phyloP scores from a whole-genome alignment of 2,888 invertebrate genomes.

The Orthosia incerta region DNA sequence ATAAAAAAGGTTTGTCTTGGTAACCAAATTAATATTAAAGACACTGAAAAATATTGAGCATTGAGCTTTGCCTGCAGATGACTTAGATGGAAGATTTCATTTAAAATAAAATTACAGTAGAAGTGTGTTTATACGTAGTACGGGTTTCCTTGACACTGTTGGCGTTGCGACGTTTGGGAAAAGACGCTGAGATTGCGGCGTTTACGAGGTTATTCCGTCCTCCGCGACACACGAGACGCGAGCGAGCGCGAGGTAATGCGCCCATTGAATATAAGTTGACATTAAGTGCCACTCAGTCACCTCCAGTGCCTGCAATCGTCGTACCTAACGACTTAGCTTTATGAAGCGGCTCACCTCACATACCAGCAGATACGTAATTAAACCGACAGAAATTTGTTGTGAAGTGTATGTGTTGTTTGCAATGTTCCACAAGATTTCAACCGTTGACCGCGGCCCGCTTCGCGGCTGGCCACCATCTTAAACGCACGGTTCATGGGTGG shows the following conservation, averaged over 20 bases:
- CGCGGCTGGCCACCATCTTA: no score
- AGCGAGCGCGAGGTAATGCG: not conserved
- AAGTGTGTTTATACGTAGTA: not conserved
- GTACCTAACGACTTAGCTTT: not conserved
- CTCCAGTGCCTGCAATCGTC: not conserved
- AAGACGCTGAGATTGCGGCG: conserved; percentile 3
- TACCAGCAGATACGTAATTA: not conserved
- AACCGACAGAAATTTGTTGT: not conserved
- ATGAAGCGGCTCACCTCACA: not conserved
- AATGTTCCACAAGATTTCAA: no score
- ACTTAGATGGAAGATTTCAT: conserved; percentile 1
- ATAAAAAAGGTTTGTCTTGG: conserved; percentile 8
- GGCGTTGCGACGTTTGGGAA: not conserved
- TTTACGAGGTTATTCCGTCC: not conserved
- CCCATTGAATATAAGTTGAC: conserved; percentile 14
- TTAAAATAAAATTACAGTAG: not conserved
- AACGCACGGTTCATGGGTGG: no score
- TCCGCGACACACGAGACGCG: not conserved
- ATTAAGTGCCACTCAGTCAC: conserved; percentile 10
- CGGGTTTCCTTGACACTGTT: not conserved
- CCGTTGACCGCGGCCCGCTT: no score
- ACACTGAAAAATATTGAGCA: conserved; percentile 4
- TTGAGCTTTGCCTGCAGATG: not conserved
- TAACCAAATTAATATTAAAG: conserved; percentile 22
- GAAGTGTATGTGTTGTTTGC: not conserved